Evolutionary conservation across 2,113 vertebrate species (phyloP), one percentile per base, ranked within the genome.

Genomic region (Chaetodon auriga): DNA sequence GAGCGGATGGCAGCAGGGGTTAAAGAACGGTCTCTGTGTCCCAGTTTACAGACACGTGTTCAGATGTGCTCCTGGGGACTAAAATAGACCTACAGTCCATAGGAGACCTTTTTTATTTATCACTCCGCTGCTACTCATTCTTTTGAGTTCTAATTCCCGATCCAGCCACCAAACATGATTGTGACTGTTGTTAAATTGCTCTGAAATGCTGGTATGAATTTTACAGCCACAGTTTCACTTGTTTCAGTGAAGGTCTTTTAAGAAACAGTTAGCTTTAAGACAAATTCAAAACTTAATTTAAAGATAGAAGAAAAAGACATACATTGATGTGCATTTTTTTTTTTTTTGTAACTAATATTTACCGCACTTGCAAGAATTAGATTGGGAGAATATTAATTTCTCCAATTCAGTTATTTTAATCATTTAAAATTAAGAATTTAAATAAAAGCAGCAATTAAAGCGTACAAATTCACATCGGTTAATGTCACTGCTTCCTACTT

Each of bases 31-130:
- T 94, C 92, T 95, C 80, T 75, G 83, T 87, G 94, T 94, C 94
- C 96, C 90, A 94, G 91, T 94, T 92, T 94, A 94, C 90, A 85
- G 93, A 90, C 84, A 94, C 92, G 90, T 95, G 95, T 93, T 95
- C 92, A 93, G 89, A 93, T 81, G 93, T 85, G 87, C 91, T 93
- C 93, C 82, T 68, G 49, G 75, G 57, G 85, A 87, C 88, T 51
- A 80, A 93, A 93, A 92, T 90, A 91, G 91, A 89, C 64, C 70
- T 38, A 68, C 71, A 30, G 30, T 30, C 30, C 30, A 88, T 43
- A 65, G 60, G 80, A 80, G 77, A 85, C 48, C 70, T 77, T 64
- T 68, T 82, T 76, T 87, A 38, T 45, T 25, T 69, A 61, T 70
- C 65, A 71, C 71, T 81, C 65, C 43, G 30, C 81, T 80, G 77